phyloP scores from a whole-genome alignment of 2,797 vertebrate species.

The Enteromius paludinosus region DNA sequence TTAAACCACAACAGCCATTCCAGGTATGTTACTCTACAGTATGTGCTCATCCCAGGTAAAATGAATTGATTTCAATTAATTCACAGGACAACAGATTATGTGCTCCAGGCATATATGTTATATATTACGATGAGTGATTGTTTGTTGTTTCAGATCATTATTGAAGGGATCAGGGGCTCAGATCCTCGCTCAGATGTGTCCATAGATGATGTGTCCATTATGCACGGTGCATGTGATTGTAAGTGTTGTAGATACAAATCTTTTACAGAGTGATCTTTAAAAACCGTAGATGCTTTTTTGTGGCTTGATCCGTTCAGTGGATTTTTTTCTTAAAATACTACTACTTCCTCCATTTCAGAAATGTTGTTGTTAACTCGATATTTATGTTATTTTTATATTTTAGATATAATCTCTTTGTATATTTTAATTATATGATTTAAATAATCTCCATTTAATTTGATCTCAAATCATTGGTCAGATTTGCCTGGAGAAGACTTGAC shows the following conservation, averaged over 20 bases:
- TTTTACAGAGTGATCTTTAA: neutral
- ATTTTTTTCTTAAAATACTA: no score
- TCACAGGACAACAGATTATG: neutral
- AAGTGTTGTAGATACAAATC: neutral
- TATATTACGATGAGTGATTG: conserved; percentile 1
- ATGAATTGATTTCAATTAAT: neutral
- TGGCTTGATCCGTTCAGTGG: neutral
- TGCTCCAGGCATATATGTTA: neutral
- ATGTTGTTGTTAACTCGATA: neutral
- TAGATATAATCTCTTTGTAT: neutral
- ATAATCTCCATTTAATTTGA: neutral
- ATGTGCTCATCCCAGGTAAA: neutral
- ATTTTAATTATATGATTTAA: neutral
- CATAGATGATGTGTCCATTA: conserved; percentile 81
- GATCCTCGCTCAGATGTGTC: conserved; percentile 77
- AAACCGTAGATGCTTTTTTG: neutral
- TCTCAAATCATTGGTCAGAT: conserved; percentile 17
- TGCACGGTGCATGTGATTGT: conserved; percentile 77
- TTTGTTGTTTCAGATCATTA: conserved; percentile 74
- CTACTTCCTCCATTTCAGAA: no score
- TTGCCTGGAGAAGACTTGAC: neutral
- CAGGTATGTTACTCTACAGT: conserved; percentile 67
- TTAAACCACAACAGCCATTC: conserved; percentile 65
- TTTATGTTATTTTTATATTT: neutral
- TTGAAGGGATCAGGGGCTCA: conserved; percentile 82